Evolutionary conservation across 2,113 vertebrate species (phyloP).

Genomic region (Gasterosteus nipponicus): DNA sequence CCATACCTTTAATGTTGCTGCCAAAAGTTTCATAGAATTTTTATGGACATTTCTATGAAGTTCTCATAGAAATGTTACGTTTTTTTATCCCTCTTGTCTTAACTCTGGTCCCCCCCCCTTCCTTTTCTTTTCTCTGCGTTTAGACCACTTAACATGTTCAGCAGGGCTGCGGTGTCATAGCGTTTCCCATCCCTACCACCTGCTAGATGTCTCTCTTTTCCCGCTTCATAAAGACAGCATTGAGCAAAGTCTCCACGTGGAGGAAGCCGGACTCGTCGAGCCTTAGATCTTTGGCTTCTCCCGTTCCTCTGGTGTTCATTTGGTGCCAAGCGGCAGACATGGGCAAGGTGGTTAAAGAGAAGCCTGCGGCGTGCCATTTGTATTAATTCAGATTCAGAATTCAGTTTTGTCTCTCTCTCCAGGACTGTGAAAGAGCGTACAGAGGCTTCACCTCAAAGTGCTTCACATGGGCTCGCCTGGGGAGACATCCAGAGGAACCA

Average conservation of each 20-base stretch:
- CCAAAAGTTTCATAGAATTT: conserved; percentile 2
- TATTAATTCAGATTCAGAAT: background rate
- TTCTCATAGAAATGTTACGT: no score
- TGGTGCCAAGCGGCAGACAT: conserved; percentile 11
- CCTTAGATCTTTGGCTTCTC: background rate
- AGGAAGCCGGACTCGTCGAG: background rate
- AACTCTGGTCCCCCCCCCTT: background rate
- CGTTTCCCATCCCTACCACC: background rate
- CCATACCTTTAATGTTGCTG: background rate
- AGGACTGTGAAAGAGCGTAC: background rate
- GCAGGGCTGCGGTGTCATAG: background rate
- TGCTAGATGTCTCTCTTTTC: background rate
- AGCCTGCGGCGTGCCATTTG: conserved; percentile 11
- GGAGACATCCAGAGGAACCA: conserved; percentile 14
- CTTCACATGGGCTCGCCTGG: background rate
- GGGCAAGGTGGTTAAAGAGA: background rate
- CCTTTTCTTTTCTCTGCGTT: conserved; percentile 1
- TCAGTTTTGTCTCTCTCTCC: conserved; percentile 1
- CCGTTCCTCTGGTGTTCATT: conserved; percentile 4
- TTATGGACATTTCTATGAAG: no score
- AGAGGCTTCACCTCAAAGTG: conserved; percentile 1
- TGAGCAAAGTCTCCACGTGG: background rate
- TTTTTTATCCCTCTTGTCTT: background rate
- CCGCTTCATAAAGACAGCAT: background rate
- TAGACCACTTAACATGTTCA: background rate